A percentile compares a stretch with the other conserved stretches of the same genome.
Conservation (phyloP, 1,140 invertebrate species). For the Brachionus angularis region DNA sequence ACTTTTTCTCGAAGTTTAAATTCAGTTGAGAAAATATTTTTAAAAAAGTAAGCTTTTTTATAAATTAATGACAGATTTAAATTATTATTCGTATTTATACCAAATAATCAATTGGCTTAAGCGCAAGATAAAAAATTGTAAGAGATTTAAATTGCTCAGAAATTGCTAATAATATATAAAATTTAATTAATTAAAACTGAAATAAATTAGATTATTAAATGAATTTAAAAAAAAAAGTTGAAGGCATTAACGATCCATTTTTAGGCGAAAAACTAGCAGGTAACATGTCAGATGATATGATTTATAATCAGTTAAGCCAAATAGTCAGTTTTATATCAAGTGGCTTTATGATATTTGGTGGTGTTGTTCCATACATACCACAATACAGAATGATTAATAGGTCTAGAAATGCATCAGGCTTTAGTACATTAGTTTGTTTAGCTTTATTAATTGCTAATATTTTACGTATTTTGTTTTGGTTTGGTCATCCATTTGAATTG, state of each 20-base stretch:
- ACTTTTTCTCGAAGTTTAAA: too few relatives aligned
- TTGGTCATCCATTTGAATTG: conserved; percentile 90
- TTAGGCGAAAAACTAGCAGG: neutral
- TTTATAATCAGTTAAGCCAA: conserved; percentile 41
- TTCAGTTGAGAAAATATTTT: too few relatives aligned
- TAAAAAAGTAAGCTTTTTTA: too few relatives aligned
- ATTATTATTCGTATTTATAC: too few relatives aligned
- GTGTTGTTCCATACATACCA: conserved; percentile 79
- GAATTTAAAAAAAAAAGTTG: neutral
- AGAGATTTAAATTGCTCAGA: too few relatives aligned
- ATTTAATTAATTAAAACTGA: neutral
- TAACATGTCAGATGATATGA: neutral
- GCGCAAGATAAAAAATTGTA: too few relatives aligned
- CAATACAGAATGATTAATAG: conserved; percentile 86
- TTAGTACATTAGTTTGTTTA: conserved; percentile 91
- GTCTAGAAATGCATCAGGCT: conserved; percentile 83
- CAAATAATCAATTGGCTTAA: too few relatives aligned
- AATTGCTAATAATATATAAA: too few relatives aligned
- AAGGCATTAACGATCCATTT: neutral
- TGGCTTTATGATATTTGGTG: conserved; percentile 78
- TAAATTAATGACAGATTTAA: too few relatives aligned
- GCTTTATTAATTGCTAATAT: conserved; percentile 90
- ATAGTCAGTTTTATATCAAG: conserved; percentile 47
- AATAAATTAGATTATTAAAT: neutral
- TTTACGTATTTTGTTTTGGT: conserved; percentile 95